These are phyloP conservation scores for Lithosia quadra DNA, from an alignment of 2,888 invertebrate genomes.

Conservation along the genomic window DNA sequence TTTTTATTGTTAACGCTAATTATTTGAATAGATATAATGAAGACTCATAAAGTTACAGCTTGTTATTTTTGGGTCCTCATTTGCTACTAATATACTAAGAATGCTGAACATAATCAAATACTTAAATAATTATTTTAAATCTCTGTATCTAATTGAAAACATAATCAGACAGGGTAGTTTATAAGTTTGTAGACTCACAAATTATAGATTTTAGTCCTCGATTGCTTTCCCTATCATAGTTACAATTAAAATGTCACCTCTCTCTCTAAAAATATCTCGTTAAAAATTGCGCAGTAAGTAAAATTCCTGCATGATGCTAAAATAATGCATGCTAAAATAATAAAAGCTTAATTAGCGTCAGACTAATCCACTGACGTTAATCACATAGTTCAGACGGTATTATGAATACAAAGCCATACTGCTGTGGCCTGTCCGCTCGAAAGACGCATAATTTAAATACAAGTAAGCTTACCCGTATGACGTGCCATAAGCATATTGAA, in stretches of 20 bases:
- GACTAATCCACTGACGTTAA: not conserved
- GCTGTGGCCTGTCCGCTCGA: not conserved
- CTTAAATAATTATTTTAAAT: too few relatives aligned
- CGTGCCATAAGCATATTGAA: conserved; percentile 60
- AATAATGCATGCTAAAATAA: too few relatives aligned
- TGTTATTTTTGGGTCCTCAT: too few relatives aligned
- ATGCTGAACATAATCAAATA: too few relatives aligned
- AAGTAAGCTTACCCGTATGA: conserved; percentile 42
- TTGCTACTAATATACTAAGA: too few relatives aligned
- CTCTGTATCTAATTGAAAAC: too few relatives aligned
- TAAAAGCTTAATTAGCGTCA: not conserved
- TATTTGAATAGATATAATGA: too few relatives aligned
- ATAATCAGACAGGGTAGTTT: too few relatives aligned
- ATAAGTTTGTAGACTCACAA: not conserved
- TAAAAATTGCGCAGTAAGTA: not conserved
- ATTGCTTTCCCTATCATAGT: not conserved
- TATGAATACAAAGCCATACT: not conserved
- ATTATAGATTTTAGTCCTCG: not conserved
- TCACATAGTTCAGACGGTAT: not conserved
- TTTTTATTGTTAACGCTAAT: too few relatives aligned
- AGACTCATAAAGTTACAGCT: too few relatives aligned
- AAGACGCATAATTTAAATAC: not conserved
- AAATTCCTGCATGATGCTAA: not conserved
- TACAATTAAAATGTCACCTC: not conserved
- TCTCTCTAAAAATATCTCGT: not conserved